Evolutionary conservation across 2,888 invertebrate species (phyloP).

Genomic region (Campoplex nolae): DNA sequence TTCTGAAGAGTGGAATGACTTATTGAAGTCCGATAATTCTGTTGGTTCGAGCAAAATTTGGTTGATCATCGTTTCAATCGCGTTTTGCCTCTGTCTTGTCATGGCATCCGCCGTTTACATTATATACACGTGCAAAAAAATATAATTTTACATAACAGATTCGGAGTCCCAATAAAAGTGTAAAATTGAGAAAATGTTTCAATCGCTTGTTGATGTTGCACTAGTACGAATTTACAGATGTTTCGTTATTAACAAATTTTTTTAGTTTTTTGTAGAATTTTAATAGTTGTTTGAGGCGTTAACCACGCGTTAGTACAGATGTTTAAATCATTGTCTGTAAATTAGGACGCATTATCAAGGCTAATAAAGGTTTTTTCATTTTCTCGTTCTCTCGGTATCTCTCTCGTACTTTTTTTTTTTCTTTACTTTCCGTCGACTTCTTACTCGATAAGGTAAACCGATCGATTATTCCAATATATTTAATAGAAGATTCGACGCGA

Average conservation of each 20-base stretch:
- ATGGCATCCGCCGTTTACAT: constrained; percentile 47
- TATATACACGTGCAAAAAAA: constrained; percentile 36
- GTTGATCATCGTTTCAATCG: constrained; percentile 46
- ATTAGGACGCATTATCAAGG: background rate
- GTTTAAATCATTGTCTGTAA: background rate
- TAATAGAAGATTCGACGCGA: constrained; percentile 39
- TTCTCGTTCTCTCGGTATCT: background rate
- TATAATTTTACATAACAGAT: background rate
- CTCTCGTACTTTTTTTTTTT: background rate
- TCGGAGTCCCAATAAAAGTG: background rate
- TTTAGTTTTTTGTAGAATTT: background rate
- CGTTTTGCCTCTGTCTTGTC: constrained; percentile 40
- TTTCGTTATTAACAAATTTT: background rate
- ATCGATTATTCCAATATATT: constrained; percentile 62
- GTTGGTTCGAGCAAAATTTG: constrained; percentile 30
- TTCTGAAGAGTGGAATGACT: constrained; percentile 28
- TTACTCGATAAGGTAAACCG: constrained; percentile 33
- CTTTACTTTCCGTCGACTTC: constrained; percentile 9
- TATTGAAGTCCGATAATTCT: constrained; percentile 14
- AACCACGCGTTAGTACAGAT: background rate
- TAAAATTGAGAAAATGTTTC: background rate
- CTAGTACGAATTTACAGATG: background rate
- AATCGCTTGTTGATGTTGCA: background rate
- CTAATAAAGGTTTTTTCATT: background rate
- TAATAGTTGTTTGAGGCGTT: background rate